These are phyloP conservation scores for Pempheris klunzingeri DNA, from an alignment of 2,797 vertebrate genomes.

Conservation along the genomic window DNA sequence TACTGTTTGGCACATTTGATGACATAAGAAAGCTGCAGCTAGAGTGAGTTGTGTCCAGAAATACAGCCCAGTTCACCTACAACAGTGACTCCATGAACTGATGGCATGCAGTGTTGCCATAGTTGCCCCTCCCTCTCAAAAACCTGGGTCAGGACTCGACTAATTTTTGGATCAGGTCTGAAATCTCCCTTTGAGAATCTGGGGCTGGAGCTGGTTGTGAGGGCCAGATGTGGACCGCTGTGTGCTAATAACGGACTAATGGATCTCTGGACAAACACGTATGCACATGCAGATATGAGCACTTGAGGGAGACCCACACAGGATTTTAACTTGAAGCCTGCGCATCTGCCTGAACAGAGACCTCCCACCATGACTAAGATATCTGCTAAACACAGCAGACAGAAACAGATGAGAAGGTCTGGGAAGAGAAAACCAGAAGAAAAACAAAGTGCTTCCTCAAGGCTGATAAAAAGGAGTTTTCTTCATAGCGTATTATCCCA, in stretches of 20 bases:
- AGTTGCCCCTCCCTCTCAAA: not conserved
- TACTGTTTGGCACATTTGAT: not conserved
- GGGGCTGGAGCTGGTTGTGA: conserved; percentile 30
- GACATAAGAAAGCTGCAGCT: not conserved
- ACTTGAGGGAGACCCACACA: conserved; percentile 38
- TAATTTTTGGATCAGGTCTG: conserved; percentile 20
- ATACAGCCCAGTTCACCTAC: not conserved
- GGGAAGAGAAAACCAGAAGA: conserved; percentile 59
- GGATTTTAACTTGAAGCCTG: conserved; percentile 46
- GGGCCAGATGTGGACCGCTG: conserved; percentile 70
- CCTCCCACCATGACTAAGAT: conserved; percentile 73
- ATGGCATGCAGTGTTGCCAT: not conserved
- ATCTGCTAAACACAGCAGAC: conserved; percentile 80
- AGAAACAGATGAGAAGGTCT: conserved; percentile 69
- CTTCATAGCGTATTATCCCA: not conserved
- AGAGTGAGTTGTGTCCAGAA: not conserved
- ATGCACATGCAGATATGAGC: conserved; percentile 24
- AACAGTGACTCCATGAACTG: not conserved
- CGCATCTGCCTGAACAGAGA: conserved; percentile 62
- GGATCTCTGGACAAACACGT: conserved; percentile 61
- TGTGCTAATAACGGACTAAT: conserved; percentile 53
- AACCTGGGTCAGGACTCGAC: not conserved
- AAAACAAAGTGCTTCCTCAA: conserved; percentile 35
- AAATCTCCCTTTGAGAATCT: conserved; percentile 11
- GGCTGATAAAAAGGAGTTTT: conserved; percentile 23